phyloP scores from a whole-genome alignment of 1,140 invertebrate genomes.

The Leptinotarsa texana region DNA sequence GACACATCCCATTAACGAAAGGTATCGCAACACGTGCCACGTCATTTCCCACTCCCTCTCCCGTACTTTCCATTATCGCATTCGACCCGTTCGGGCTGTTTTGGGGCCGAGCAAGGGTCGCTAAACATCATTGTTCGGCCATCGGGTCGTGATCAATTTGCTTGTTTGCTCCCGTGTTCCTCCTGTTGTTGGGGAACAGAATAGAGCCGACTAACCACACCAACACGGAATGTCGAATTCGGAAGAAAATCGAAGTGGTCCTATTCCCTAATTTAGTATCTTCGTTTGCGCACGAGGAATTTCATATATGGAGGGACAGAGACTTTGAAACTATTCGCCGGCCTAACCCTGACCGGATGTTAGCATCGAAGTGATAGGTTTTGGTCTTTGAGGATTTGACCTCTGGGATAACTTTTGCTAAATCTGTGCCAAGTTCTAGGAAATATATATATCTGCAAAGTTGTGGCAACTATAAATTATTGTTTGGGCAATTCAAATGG shows the following conservation, averaged over 20 bases:
- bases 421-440: too few relatives aligned
- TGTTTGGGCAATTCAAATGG: too few relatives aligned
- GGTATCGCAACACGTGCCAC: background rate
- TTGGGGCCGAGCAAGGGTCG: constrained; percentile 4
- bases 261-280: background rate
- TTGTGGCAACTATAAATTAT: too few relatives aligned
- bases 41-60: background rate
- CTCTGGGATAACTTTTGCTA: background rate
- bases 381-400: background rate
- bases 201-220: background rate
- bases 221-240: background rate
- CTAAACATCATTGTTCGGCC: constrained; percentile 7
- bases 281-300: background rate
- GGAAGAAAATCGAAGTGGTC: background rate
- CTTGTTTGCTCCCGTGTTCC: constrained; percentile 1
- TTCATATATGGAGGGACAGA: background rate
- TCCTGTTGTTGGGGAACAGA: background rate
- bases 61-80: background rate
- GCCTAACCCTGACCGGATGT: background rate
- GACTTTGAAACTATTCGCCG: background rate
- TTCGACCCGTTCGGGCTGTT: background rate
- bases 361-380: background rate
- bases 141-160: constrained; percentile 5
- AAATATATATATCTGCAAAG: too few relatives aligned
- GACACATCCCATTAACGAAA: constrained; percentile 8